Evolutionary conservation across 2,797 vertebrate genomes (phyloP).

Genomic region (Alosa sapidissima): DNA sequence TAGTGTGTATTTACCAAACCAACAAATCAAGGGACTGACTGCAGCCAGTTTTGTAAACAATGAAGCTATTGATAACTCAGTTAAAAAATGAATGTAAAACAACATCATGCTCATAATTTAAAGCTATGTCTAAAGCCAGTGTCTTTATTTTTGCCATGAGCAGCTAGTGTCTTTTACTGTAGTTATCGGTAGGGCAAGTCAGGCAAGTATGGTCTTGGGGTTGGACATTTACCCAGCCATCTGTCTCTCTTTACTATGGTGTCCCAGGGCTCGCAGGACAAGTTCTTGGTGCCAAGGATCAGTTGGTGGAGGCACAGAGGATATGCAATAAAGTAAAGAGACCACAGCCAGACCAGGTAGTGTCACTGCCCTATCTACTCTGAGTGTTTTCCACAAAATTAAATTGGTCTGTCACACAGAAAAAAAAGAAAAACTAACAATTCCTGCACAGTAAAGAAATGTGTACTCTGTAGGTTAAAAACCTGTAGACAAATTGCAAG

Average conservation of each 20-base stretch:
- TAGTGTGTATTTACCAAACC: too few species aligned
- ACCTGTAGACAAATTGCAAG: too few species aligned
- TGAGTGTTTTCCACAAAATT: too few species aligned
- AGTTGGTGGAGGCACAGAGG: background rate
- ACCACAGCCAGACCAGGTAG: background rate
- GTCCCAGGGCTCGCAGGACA: background rate
- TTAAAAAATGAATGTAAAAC: too few species aligned
- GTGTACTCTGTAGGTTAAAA: too few species aligned
- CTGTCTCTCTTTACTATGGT: background rate
- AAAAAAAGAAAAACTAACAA: background rate
- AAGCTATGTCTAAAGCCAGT: too few species aligned
- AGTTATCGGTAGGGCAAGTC: background rate
- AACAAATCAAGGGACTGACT: too few species aligned
- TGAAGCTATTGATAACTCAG: too few species aligned
- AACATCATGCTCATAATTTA: too few species aligned
- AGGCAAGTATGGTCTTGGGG: background rate
- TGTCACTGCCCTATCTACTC: background rate
- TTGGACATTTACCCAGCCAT: background rate
- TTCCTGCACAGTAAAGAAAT: too few species aligned
- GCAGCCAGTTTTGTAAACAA: too few species aligned
- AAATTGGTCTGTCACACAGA: background rate
- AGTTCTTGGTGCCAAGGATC: background rate
- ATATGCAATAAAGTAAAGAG: background rate
- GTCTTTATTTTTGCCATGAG: background rate
- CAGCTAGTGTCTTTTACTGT: background rate